These are phyloP conservation scores for Physocephala rufipes DNA, from an alignment of 2,888 invertebrate species.

Conservation along the genomic window DNA sequence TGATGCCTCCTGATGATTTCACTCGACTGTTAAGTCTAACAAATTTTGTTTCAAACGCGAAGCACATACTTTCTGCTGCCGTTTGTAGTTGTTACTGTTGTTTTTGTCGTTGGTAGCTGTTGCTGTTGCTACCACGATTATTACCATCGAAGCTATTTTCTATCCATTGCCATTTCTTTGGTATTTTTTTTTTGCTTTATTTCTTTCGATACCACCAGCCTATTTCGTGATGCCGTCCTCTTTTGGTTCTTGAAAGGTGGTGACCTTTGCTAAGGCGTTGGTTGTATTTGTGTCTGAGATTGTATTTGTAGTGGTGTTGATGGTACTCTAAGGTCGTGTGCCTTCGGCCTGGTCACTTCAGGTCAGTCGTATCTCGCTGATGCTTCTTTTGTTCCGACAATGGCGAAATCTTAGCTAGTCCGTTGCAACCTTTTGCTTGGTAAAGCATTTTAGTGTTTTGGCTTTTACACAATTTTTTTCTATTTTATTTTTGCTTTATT, in stretches of 20 bases:
- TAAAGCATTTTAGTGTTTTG: conserved; percentile 20
- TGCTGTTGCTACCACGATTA: not conserved
- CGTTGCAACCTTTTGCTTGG: conserved; percentile 20
- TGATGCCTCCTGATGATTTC: not conserved
- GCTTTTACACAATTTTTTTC: conserved; percentile 2
- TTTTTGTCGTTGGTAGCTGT: not conserved
- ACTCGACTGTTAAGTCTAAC: conserved; percentile 15
- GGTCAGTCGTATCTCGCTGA: not conserved
- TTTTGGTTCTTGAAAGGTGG: not conserved
- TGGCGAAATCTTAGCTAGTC: not conserved
- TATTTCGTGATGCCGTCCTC: too few relatives aligned
- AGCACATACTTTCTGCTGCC: not conserved
- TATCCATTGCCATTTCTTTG: too few relatives aligned
- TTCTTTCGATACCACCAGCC: too few relatives aligned
- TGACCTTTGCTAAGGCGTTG: conserved; percentile 11
- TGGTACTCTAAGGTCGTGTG: conserved; percentile 5
- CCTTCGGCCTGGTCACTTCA: not conserved
- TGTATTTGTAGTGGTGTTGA: too few relatives aligned
- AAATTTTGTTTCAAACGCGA: not conserved
- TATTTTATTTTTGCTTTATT: not conserved
- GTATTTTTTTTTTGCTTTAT: too few relatives aligned
- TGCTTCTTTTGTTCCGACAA: not conserved
- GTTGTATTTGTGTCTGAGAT: not conserved
- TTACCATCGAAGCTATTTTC: not conserved
- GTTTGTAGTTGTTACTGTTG: not conserved